These are phyloP conservation scores for Potorous gilbertii DNA, from an alignment of 2,797 vertebrate species.

Conservation along the genomic window DNA sequence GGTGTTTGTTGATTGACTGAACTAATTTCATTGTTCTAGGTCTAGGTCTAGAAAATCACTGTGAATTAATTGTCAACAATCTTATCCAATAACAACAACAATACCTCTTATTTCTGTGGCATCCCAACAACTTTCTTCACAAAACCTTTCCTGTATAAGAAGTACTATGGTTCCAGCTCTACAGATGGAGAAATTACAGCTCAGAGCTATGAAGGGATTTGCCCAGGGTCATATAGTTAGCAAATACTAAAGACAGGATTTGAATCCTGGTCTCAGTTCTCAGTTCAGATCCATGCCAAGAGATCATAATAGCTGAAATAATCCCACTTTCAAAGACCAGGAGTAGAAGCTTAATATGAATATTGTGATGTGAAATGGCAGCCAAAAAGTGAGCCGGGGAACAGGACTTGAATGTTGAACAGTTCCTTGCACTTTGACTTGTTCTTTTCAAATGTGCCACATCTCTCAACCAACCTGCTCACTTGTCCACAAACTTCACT, in stretches of 20 bases:
- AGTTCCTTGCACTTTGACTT: background rate
- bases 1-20: background rate
- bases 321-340: background rate
- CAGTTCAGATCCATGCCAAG: background rate
- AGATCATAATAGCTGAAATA: background rate
- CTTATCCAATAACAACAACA: background rate
- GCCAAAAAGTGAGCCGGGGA: background rate
- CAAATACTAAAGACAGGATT: background rate
- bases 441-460: background rate
- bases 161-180: background rate
- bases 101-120: background rate
- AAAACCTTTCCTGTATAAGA: background rate
- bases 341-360: background rate
- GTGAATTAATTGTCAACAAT: background rate
- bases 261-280: background rate
- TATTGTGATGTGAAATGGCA: background rate
- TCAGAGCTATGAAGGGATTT: background rate
- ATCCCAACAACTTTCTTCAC: background rate
- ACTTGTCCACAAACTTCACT: background rate
- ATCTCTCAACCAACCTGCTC: background rate
- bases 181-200: constrained; percentile 17
- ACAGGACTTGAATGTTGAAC: background rate
- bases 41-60: background rate
- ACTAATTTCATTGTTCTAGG: background rate
- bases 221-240: background rate